Percentiles rank a stretch among this genome's conserved stretches.
phyloP scores from a whole-genome alignment of 1,140 invertebrate genomes.

The Acromyrmex heyeri region DNA sequence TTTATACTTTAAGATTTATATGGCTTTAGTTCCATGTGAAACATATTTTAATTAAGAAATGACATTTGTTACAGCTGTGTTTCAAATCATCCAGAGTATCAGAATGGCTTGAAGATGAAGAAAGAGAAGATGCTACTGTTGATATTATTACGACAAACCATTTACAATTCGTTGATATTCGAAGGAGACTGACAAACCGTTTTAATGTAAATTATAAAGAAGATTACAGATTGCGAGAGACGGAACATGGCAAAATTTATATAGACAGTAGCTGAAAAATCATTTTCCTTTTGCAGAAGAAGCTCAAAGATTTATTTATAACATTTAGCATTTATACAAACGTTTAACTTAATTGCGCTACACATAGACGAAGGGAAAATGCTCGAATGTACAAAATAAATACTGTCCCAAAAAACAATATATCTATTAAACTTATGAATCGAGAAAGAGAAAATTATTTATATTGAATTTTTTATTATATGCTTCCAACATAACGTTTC shows the following conservation, averaged over 20 bases:
- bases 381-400: not conserved
- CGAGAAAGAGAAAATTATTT: constrained; percentile 48
- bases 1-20: constrained; percentile 25
- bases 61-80: constrained; percentile 91
- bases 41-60: constrained; percentile 11
- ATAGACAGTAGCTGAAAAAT: constrained; percentile 51
- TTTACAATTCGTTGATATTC: constrained; percentile 58
- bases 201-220: constrained; percentile 60
- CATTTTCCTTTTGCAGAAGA: constrained; percentile 69
- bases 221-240: constrained; percentile 28
- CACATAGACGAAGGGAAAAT: constrained; percentile 72
- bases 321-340: constrained; percentile 82
- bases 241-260: constrained; percentile 52
- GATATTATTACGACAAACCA: constrained; percentile 64
- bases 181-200: constrained; percentile 61
- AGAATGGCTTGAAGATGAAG: constrained; percentile 91
- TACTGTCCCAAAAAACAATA: not conserved
- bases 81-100: constrained; percentile 98
- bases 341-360: constrained; percentile 77
- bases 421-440: constrained; percentile 8
- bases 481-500: constrained; percentile 44
- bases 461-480: constrained; percentile 57
- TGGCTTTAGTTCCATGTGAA: constrained; percentile 4
- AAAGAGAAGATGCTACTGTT: constrained; percentile 55
- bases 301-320: constrained; percentile 81